Base-by-base conservation (phyloP, 2,797 vertebrate genomes). In the Coregonus suidteri region DNA sequence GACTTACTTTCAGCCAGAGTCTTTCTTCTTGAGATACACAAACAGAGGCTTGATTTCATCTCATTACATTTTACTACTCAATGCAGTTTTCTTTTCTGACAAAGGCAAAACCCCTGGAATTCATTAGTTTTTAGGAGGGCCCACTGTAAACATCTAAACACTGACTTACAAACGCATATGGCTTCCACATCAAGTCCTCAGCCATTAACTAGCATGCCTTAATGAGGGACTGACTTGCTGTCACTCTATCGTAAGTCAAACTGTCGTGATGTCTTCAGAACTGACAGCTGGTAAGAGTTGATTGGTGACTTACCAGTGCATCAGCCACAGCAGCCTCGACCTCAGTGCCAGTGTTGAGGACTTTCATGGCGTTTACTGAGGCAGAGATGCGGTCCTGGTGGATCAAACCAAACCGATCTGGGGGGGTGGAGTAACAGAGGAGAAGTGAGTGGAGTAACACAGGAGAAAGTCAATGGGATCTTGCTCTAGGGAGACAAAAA, bases 271-370 rank as follows among this genome's bases (percentile, higher is more conserved):
- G 16, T 59, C 5, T 59, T 51, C 35, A 51, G 68, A 18, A 47
- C n/a, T 41, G 51, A 1, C 47, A 14, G 11, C 3, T 53, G 47
- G 41, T 47, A 6, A 11, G 2, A 25, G 6, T 16, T 25, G 5
- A 5, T 4, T n/a, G 1, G 6, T 14, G 76, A 90, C 96, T 95
- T 93, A 99, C 98, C 96, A 99, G 91, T 88, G 98, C 98, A 78
- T 99, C 98, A 0, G 98, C 98, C 0, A 99, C 97, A 0, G 98
- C 98, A 3, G 98, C 98, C 88, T 99, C 98, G 81, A 99, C 95
- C 83, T 99, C 98, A 0, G 98, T 98, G 83, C 98, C 98, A 0
- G 97, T 98, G 91, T 97, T 99, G 16, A 99, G 92, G 56, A 98
- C 97, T 84, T 96, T 90, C 97, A 99, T 97, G 83, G 97, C 96